These are phyloP conservation scores for Catharus fuscescens DNA, from an alignment of 2,113 vertebrate genomes.

Conservation along the genomic window DNA sequence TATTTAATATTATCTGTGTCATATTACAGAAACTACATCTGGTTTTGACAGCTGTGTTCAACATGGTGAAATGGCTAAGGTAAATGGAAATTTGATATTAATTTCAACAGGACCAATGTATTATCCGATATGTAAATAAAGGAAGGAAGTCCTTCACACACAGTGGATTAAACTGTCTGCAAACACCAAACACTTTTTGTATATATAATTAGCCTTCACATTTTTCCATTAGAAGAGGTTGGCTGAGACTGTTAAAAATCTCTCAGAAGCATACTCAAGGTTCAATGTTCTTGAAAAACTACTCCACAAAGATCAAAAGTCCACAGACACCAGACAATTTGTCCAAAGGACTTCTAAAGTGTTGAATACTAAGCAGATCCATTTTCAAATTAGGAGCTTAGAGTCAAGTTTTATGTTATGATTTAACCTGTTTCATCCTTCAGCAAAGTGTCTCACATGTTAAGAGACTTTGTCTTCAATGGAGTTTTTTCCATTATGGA, in stretches of 20 bases:
- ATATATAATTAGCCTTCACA: background rate
- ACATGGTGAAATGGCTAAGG: background rate
- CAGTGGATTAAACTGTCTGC: background rate
- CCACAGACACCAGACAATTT: background rate
- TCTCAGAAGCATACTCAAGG: background rate
- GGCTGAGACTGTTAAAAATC: conserved; percentile 6
- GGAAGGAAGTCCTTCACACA: background rate
- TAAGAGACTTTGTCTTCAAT: background rate
- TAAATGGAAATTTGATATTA: background rate
- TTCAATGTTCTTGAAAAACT: conserved; percentile 14
- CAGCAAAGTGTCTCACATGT: background rate
- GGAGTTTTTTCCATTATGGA: background rate
- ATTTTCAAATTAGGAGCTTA: background rate
- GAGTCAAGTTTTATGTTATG: background rate
- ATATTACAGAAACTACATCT: background rate
- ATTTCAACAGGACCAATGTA: background rate
- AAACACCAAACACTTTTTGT: background rate
- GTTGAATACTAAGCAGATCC: background rate
- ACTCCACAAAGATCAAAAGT: background rate
- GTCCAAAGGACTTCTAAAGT: background rate
- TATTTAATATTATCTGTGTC: background rate
- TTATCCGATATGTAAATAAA: background rate
- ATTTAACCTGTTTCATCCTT: background rate
- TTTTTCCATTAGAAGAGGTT: background rate
- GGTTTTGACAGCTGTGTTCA: background rate